Evolutionary conservation across 2,797 vertebrate genomes (phyloP), one percentile per base, ranked within the genome.

Genomic region (Chiroxiphia lanceolata): DNA sequence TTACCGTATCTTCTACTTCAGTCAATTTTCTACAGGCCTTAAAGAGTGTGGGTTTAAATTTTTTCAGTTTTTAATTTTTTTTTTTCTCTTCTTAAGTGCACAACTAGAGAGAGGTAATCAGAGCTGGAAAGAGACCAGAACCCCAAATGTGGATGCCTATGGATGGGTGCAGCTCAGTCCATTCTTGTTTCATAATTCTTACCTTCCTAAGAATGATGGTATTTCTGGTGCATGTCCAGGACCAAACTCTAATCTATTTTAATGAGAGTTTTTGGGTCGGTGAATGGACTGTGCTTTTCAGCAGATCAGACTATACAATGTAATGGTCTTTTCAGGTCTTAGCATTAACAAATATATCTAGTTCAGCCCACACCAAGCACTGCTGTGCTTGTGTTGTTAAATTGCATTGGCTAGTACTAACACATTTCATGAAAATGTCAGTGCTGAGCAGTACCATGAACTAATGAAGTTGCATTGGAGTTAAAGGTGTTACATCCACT

Each of bases 211-310:
- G 53, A 78, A 61, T 38, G 19, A 38, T 31, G n/a, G 11, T 74
- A 48, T 85, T 80, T 94, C 40, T 74, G 51, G 48, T 47, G 40
- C 15, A 12, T 44, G 21, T 3, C 77, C 36, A 57, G 70, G 67
- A 89, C 83, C 68, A 91, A 83, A 87, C 80, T 92, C 42, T 50
- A 78, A 61, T 38, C 33, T 90, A 11, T 88, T 95, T 94, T 67
- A 54, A 91, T 77, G 36, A 75, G 34, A 34, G 15, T 23, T 84
- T 90, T 87, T 77, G 56, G 31, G 51, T 91, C 1, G 0, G 20
- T 53, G 51, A 81, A 50, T 51, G 45, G 27, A 16, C 6, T 83
- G 10, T 47, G 57, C 61, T 69, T 67, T 57, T 69, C 83, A 76
- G 72, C 29, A 78, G 45, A 81, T 65, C 50, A 72, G 20, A 53